phyloP scores from a whole-genome alignment of 2,888 invertebrate species.

The Acleris laterana region DNA sequence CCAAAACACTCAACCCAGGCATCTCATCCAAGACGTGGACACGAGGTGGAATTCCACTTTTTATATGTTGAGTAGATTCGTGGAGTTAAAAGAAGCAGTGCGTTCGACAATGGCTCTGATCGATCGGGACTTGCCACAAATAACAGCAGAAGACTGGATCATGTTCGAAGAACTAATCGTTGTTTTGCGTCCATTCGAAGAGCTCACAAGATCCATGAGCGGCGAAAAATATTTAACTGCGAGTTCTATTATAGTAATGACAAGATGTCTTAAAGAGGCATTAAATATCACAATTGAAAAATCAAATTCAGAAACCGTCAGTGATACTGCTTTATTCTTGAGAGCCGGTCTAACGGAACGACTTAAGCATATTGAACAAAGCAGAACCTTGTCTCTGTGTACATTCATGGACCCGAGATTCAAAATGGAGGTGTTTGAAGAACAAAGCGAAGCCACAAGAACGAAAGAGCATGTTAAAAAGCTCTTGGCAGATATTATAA shows the following conservation, averaged over 20 bases:
- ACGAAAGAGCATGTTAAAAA: constrained; percentile 16
- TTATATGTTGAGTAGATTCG: no score
- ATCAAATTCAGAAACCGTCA: constrained; percentile 11
- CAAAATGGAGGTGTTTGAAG: constrained; percentile 29
- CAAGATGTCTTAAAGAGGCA: constrained; percentile 13
- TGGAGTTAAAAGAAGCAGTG: no score
- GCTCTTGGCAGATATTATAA: no score
- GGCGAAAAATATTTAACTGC: constrained; percentile 22
- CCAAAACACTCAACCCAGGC: no score
- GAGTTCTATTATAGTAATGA: constrained; percentile 15
- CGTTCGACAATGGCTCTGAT: no score
- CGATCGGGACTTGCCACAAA: constrained; percentile 1
- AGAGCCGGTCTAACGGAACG: no score
- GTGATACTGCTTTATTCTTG: constrained; percentile 12
- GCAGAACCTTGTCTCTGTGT: constrained; percentile 24
- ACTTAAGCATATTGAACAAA: constrained; percentile 16
- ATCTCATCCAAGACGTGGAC: no score
- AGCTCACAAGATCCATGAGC: constrained; percentile 15
- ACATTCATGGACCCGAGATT: constrained; percentile 35
- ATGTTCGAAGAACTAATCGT: constrained; percentile 6
- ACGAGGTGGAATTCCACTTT: no score
- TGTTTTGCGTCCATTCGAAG: constrained; percentile 19
- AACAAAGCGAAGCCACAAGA: constrained; percentile 13
- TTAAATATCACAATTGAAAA: constrained; percentile 7
- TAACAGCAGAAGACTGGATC: constrained; percentile 11